Percentiles rank a stretch among this genome's conserved stretches.
Conservation (phyloP, 2,113 vertebrate species). For the Haemorhous mexicanus region DNA sequence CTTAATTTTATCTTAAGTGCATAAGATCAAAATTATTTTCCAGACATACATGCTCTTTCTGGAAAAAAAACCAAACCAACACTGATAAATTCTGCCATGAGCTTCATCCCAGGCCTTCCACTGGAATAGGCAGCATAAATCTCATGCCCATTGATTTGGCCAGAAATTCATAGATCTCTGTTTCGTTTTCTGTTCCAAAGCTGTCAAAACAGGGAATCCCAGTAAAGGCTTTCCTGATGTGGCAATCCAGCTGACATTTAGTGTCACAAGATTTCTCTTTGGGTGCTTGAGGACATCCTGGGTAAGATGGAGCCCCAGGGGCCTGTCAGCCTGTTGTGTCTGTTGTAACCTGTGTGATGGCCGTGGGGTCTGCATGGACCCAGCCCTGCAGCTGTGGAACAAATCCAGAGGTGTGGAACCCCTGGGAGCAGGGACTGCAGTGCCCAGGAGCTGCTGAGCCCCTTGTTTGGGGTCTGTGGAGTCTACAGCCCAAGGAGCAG, state of each 20-base stretch:
- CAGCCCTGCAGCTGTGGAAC: background rate
- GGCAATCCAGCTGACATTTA: background rate
- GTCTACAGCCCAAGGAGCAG: background rate
- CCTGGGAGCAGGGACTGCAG: background rate
- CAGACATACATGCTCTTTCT: background rate
- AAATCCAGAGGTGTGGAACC: background rate
- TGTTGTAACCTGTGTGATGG: background rate
- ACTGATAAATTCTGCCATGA: background rate
- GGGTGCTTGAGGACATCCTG: background rate
- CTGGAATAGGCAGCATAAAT: background rate
- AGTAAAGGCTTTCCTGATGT: background rate
- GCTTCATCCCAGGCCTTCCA: background rate
- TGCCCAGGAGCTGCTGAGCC: accelerated
- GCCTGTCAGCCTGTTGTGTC: accelerated
- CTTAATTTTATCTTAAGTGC: background rate
- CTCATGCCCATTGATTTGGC: background rate
- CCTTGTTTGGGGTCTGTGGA: background rate
- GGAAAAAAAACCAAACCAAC: background rate
- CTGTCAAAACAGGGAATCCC: background rate
- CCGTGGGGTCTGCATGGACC: background rate
- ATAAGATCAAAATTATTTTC: background rate
- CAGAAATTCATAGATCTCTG: background rate
- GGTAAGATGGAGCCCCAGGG: background rate
- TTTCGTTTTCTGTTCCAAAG: background rate
- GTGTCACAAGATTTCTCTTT: background rate